Conservation (phyloP, 2,888 invertebrate species). For the Epinotia nisella region DNA sequence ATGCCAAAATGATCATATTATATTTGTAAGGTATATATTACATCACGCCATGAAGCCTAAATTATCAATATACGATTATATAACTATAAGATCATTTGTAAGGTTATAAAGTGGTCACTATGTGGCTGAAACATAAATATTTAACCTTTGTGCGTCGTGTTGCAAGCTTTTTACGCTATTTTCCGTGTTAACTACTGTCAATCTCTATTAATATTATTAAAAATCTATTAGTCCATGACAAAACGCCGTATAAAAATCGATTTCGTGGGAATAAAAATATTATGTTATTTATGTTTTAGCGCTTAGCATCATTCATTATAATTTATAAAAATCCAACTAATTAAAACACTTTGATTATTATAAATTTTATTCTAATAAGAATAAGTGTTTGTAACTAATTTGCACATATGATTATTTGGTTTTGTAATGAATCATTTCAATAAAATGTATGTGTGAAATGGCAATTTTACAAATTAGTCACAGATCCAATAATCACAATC, state of each 20-base stretch:
- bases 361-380: constrained; percentile 4
- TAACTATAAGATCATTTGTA: neutral
- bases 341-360: constrained; percentile 19
- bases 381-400: neutral
- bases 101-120: neutral
- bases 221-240: neutral
- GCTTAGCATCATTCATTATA: neutral
- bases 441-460: no score
- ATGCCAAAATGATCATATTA: constrained; percentile 23
- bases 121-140: neutral
- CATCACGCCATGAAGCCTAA: neutral
- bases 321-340: neutral
- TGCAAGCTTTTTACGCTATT: neutral
- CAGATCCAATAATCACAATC: neutral
- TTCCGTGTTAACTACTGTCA: neutral
- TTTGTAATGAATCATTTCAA: neutral
- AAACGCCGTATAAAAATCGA: neutral
- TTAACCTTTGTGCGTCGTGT: neutral
- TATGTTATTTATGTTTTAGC: neutral
- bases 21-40: neutral
- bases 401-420: constrained; percentile 11
- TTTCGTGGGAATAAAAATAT: neutral
- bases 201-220: neutral
- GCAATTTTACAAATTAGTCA: neutral
- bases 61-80: neutral